Evolutionary conservation across 2,113 vertebrate genomes (phyloP), one percentile per base, ranked within the genome.

Genomic region (Sterrhoptilus dennistouni): DNA sequence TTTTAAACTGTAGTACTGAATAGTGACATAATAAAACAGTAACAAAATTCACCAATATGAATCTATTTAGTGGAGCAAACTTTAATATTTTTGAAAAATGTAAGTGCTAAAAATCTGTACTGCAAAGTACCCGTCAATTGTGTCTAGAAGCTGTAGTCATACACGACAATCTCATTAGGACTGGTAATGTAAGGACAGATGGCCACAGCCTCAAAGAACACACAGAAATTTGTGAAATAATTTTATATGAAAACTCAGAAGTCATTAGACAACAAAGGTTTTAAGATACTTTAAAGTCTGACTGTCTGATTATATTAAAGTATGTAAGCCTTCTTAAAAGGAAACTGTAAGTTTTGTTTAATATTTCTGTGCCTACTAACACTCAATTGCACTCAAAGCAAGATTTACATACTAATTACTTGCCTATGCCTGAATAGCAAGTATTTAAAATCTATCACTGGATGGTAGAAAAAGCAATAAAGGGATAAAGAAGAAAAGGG

Each of bases 321-420:
- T 44, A 75, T 8, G 27, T 27, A 90, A 92, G 36, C 18, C 36
- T 94, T 76, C 57, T 83, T 89, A 79, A 84, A 91, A 87, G 16
- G 44, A 85, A 93, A 45, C 13, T 79, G 61, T 54, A 89, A 79
- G 17, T 68, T 79, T 70, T 78, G 52, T 60, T 96, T 79, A 70
- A 57, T 16, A 84, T 24, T 90, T 91, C 49, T 72, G 38, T 50
- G 63, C 40, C 63, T 83, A 40, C 56, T 75, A 84, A 65, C 61
- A 54, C 36, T 69, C 77, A 82, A 69, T 5, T 87, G 44, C 35
- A 72, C 27, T 77, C 75, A 83, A 79, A 95, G 44, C 14, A 84
- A 96, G 49, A 93, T 95, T 85, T 95, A 90, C 74, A 87, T 90
- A 60, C 61, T 79, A 89, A 91, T 91, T 82, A 90, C 40, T 79